phyloP scores from a whole-genome alignment of 2,113 vertebrate species.

The Syrmaticus mikado region DNA sequence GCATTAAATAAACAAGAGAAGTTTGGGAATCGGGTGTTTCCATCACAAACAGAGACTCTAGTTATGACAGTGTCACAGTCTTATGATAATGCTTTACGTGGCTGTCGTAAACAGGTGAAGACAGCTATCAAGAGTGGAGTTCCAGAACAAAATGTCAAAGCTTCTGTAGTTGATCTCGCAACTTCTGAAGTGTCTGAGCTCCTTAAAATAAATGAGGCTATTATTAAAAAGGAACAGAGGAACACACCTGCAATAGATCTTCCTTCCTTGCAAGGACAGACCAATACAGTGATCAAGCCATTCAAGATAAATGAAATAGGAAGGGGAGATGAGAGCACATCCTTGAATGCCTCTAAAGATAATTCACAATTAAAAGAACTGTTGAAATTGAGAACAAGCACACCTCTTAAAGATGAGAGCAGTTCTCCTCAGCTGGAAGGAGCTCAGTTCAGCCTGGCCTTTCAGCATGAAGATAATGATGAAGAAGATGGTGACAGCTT shows the following conservation, averaged over 20 bases:
- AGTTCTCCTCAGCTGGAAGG: neutral
- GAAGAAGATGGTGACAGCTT: constrained; percentile 20
- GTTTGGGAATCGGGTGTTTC: neutral
- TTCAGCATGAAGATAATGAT: neutral
- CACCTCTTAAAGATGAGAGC: neutral
- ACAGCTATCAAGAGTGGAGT: neutral
- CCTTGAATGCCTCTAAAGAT: neutral
- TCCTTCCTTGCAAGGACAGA: neutral
- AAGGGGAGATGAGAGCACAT: neutral
- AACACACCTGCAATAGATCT: neutral
- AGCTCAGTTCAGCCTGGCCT: neutral
- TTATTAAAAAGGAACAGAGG: neutral
- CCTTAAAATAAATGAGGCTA: neutral
- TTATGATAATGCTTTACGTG: neutral
- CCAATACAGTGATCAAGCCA: neutral
- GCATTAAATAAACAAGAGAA: neutral
- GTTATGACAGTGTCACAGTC: neutral
- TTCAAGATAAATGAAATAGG: neutral
- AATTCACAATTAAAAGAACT: neutral
- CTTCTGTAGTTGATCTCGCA: neutral
- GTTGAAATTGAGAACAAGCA: neutral
- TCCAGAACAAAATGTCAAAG: constrained; percentile 19
- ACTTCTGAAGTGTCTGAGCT: neutral
- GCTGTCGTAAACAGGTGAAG: neutral
- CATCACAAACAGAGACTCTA: neutral